A percentile compares a stretch with the other conserved stretches of the same genome.
These are phyloP conservation scores for Suncus etruscus DNA, from an alignment of 2,113 vertebrate species.

Conservation along the genomic window DNA sequence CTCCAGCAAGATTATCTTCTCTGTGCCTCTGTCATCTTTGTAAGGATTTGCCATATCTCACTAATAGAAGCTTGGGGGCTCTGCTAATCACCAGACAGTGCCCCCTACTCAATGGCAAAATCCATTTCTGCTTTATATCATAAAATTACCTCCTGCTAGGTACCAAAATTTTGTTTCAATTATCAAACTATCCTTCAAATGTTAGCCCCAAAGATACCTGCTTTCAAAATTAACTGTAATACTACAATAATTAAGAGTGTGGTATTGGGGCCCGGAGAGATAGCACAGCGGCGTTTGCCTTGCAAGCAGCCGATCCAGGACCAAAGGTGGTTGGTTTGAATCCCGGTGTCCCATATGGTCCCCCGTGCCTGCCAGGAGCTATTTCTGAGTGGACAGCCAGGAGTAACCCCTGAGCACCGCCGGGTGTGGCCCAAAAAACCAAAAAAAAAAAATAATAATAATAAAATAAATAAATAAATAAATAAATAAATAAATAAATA, in stretches of 20 bases:
- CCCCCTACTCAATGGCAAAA: conserved; percentile 47
- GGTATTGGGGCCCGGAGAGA: too few species aligned
- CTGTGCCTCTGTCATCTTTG: conserved; percentile 18
- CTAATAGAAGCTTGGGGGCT: conserved; percentile 39
- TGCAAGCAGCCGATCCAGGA: too few species aligned
- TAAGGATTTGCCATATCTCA: conserved; percentile 49
- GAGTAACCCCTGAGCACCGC: too few species aligned
- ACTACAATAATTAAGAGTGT: background rate
- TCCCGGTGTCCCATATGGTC: too few species aligned
- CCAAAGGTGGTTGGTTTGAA: too few species aligned
- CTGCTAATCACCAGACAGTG: conserved; percentile 42
- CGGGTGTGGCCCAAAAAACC: too few species aligned
- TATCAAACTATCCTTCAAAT: conserved; percentile 55
- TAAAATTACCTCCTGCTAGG: background rate
- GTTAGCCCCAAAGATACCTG: conserved; percentile 11
- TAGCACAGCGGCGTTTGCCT: too few species aligned
- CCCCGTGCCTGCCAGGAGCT: too few species aligned
- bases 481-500: background rate
- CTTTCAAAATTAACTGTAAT: background rate
- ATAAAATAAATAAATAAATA: too few species aligned
- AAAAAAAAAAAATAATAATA: too few species aligned
- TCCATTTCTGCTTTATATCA: conserved; percentile 5
- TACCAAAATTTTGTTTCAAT: conserved; percentile 29
- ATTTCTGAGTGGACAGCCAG: too few species aligned
- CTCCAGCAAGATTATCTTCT: conserved; percentile 33